Evolutionary conservation across 2,888 invertebrate species (phyloP), one percentile per base, ranked within the genome.

Genomic region (Rugalucina vietnamica): DNA sequence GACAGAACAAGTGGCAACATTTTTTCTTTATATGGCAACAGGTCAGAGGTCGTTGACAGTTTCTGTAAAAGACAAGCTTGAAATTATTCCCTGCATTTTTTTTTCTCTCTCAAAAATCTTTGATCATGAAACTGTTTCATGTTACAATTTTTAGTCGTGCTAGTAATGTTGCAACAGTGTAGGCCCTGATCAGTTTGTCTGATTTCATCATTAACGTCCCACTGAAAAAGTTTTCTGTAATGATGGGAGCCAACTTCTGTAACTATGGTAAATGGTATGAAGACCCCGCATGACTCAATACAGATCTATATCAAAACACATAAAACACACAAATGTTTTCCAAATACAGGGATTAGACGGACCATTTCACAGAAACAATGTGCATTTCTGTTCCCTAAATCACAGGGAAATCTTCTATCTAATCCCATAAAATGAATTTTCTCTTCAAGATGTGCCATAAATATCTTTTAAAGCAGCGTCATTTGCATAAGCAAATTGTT

Each of bases 211-310:
- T n/a, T n/a, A n/a, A n/a, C n/a, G n/a, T n/a, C n/a, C n/a, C n/a
- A n/a, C n/a, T n/a, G n/a, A n/a, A n/a, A n/a, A n/a, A n/a, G n/a
- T n/a, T n/a, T n/a, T n/a, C n/a, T n/a, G n/a, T n/a, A n/a, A n/a
- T n/a, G n/a, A n/a, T n/a, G n/a, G n/a, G n/a, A n/a, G n/a, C n/a
- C n/a, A n/a, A n/a, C n/a, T n/a, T n/a, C n/a, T n/a, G n/a, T n/a
- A n/a, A n/a, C n/a, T n/a, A n/a, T n/a, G n/a, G n/a, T n/a, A n/a
- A n/a, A n/a, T n/a, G n/a, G n/a, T n/a, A n/a, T n/a, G n/a, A n/a
- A n/a, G n/a, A n/a, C n/a, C n/a, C n/a, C n/a, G n/a, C n/a, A 65
- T 65, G 65, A 65, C 65, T 65, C 65, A 65, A 65, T 65, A 34
- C 65, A 65, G 65, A 65, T 65, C 32, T 65, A 65, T 32, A 65